These are phyloP conservation scores for Cephus nigrinus DNA, from an alignment of 2,888 invertebrate species.

Conservation along the genomic window DNA sequence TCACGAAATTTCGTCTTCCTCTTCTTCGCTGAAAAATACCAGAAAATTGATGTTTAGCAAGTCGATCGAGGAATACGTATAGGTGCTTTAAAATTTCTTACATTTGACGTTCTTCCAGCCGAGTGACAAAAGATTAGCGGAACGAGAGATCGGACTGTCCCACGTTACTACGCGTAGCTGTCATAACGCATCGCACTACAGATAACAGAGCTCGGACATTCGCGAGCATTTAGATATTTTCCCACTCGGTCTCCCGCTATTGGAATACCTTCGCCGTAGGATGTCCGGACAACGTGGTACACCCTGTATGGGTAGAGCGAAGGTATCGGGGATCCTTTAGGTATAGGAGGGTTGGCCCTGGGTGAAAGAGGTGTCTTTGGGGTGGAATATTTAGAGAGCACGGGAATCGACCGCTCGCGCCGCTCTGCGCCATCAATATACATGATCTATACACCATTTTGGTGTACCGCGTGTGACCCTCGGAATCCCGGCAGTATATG, in stretches of 20 bases:
- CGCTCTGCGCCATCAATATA: constrained; percentile 54
- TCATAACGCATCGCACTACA: neutral
- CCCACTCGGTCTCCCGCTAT: neutral
- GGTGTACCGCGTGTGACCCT: constrained; percentile 26
- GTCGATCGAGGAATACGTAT: neutral
- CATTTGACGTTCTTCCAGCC: neutral
- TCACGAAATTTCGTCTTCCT: neutral
- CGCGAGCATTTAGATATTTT: neutral
- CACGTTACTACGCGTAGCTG: neutral
- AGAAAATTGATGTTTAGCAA: neutral
- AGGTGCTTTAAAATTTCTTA: neutral
- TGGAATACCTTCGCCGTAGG: neutral
- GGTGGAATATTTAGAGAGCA: constrained; percentile 55
- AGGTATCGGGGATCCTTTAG: neutral
- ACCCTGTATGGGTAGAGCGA: neutral
- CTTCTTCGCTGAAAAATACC: neutral
- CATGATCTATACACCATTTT: constrained; percentile 55
- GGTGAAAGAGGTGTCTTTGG: constrained; percentile 22
- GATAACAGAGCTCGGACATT: neutral
- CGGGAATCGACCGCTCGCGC: constrained; percentile 54
- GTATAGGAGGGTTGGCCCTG: neutral
- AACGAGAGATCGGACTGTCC: neutral
- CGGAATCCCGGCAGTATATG: too few relatives aligned
- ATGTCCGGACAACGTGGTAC: neutral
- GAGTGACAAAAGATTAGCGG: neutral